These are phyloP conservation scores for Rapana venosa DNA, from an alignment of 2,888 invertebrate species.

Conservation along the genomic window DNA sequence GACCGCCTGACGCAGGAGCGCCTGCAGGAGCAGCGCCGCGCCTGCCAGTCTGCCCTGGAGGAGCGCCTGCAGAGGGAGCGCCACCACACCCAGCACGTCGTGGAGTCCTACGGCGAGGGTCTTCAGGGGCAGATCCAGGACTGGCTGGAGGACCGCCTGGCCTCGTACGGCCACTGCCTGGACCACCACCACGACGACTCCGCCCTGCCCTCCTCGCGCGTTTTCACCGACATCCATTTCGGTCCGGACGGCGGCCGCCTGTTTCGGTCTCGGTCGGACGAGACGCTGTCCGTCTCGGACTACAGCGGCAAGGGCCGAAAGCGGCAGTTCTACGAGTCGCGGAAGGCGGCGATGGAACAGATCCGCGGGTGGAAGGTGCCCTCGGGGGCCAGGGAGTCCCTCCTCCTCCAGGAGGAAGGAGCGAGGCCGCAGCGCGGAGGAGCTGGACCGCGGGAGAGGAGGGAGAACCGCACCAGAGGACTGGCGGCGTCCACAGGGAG, in stretches of 20 bases:
- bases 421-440: conserved; percentile 30
- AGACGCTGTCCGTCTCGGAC: conserved; percentile 80
- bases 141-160: conserved; percentile 71
- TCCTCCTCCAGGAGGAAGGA: conserved; percentile 43
- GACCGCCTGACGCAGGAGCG: conserved; percentile 81
- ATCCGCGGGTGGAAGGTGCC: conserved; percentile 72
- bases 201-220: conserved; percentile 66
- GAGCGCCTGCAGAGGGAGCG: conserved; percentile 82
- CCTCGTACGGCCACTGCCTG: conserved; percentile 69
- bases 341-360: conserved; percentile 72
- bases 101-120: conserved; percentile 50
- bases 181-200: conserved; percentile 73
- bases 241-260: conserved; percentile 69
- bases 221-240: conserved; percentile 64
- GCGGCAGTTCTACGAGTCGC: conserved; percentile 69
- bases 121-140: conserved; percentile 65
- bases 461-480: neutral
- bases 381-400: conserved; percentile 31
- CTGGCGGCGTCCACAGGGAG: conserved; percentile 20
- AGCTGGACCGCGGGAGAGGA: neutral
- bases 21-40: conserved; percentile 83
- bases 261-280: conserved; percentile 75
- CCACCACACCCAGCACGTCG: conserved; percentile 79
- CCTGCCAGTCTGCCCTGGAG: conserved; percentile 84
- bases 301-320: conserved; percentile 84